Base-by-base conservation (phyloP, 2,888 invertebrate species). In the Andricus curvator region DNA sequence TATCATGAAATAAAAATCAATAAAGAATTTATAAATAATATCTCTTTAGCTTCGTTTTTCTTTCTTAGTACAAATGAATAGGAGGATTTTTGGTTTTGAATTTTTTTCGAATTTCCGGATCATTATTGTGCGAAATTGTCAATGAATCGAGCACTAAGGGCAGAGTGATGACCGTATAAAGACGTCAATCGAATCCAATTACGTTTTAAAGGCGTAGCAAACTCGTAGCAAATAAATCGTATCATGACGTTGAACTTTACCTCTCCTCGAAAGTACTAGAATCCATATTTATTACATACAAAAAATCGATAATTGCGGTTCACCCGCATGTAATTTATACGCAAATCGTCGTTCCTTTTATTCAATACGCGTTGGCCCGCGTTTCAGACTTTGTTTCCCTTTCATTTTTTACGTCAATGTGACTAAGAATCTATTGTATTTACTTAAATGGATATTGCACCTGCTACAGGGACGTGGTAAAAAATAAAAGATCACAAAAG, bases 341-440 rank as follows among this genome's bases (percentile, higher is more conserved):
- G 48, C 68, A 51, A 68, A 68, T 68, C 44, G 13, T 15, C 13
- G 22, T 68, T 33, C 33, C 44, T 48, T 68, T 48, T 68, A 68
- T 68, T 68, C 68, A 68, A 44, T 68, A 25, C 68, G 68, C 68
- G 68, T 68, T 68, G 68, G 44, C 68, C 68, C 68, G 48, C 48
- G 68, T 68, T 68, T 68, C 48, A 22, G 4, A 62, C 48, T 17
- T 68, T 68, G 48, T 48, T 48, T 68, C 68, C 17, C 68, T 44
- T 44, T 48, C 44, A 68, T 25, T 41, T 67, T 41, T 68, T n/a
- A 44, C 44, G 68, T 29, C 44, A 68, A 68, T 68, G 22, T 22
- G 60, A 60, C 22, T 62, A 25, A 22, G 62, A 62, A 62, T 62
- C 62, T 62, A 44, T 44, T 2, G 22, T 67, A 48, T 48, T 68